Evolutionary conservation across 1,140 invertebrate genomes (phyloP), one percentile per base, ranked within the genome.

Genomic region (Drosophila bifasciata): DNA sequence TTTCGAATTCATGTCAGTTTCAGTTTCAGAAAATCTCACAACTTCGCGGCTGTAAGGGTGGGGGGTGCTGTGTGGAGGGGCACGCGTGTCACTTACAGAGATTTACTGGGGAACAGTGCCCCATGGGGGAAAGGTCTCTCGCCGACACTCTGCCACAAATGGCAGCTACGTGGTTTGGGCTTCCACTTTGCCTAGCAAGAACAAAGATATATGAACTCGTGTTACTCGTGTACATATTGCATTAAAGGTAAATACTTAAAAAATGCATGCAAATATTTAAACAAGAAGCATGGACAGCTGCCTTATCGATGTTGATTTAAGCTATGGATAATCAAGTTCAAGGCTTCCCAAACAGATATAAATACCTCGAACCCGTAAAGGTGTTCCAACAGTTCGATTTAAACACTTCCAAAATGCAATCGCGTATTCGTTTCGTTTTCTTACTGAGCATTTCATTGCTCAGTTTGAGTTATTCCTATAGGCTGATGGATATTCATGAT

Each of bases 1-100:
- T 88, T 85, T 81, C 67, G 74, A 88, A 85, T 86, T 85, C 81
- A 77, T 85, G 81, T 85, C 81, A 88, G 52, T 88, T 81, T 75
- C 70, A 64, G 43, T 81, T 81, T 86, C 66, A 77, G 55, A 69
- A 28, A 81, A 80, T 81, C n/a, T 79, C 71, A 63, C 70, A 61
- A 72, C 72, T 73, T 69, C 69, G 69, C 74, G 55, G 49, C 40
- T 56, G 55, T 43, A 19, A 19, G 41, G 32, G 49, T 43, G 41
- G 52, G 52, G 28, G 36, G 50, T 43, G 41, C 19, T 56, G 59
- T 43, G 41, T 36, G 43, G 63, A 40, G 64, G 50, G 43, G 43
- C 62, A 68, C 72, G 56, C 66, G 83, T 85, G 71, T 79, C 80
- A 73, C 66, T 84, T 72, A 64, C 80, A 76, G 62, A 61, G 64